Conservation (phyloP, 2,797 vertebrate genomes). For the Erpetoichthys calabaricus region DNA sequence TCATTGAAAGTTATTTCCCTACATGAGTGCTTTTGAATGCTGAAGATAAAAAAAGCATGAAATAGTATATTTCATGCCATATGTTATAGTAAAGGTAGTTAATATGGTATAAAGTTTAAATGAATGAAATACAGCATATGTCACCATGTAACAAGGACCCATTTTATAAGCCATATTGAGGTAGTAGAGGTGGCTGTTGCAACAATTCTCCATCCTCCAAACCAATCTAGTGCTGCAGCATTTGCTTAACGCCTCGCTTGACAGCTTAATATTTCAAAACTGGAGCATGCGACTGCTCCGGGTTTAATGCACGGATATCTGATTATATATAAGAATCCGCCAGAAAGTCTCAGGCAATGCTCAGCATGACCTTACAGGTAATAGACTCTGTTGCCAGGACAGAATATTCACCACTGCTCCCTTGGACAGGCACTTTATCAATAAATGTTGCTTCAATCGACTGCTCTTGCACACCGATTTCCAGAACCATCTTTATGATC, state of each 20-base stretch:
- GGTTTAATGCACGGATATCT: constrained; percentile 1
- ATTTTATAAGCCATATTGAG: too few relatives aligned
- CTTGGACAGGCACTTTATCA: constrained; percentile 15
- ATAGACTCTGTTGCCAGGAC: constrained; percentile 6
- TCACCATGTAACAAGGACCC: too few relatives aligned
- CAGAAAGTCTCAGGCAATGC: constrained; percentile 3
- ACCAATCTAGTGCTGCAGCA: not conserved
- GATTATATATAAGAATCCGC: not conserved
- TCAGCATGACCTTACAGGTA: constrained; percentile 13
- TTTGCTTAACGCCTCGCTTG: not conserved
- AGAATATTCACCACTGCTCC: constrained; percentile 7
- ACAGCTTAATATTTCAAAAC: not conserved
- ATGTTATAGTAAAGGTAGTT: too few relatives aligned
- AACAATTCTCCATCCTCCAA: not conserved
- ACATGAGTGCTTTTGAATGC: too few relatives aligned
- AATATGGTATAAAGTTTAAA: too few relatives aligned
- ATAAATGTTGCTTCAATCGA: not conserved
- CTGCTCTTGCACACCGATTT: not conserved
- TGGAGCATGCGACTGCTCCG: not conserved
- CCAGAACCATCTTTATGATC: constrained; percentile 6
- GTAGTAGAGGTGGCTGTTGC: too few relatives aligned
- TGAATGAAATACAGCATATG: too few relatives aligned
- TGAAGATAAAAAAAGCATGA: too few relatives aligned
- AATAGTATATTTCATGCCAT: too few relatives aligned
- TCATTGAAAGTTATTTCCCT: too few relatives aligned